Conservation (phyloP, 2,888 invertebrate genomes). For the Lycocerus yunnanus region DNA sequence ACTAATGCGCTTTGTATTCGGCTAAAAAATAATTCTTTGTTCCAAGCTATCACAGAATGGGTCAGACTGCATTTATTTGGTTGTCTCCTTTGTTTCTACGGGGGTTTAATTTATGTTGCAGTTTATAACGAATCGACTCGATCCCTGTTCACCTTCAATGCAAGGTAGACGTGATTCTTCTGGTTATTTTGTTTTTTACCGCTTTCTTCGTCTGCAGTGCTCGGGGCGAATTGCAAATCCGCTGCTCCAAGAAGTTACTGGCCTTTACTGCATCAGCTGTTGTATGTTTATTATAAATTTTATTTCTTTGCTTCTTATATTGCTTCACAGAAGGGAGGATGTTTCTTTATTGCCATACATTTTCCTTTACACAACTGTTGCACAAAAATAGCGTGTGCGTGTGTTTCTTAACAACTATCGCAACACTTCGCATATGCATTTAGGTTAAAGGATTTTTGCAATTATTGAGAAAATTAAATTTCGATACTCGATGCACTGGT, state of each 20-base stretch:
- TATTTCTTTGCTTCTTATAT: not conserved
- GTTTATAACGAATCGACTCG: constrained; percentile 2
- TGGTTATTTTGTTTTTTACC: constrained; percentile 11
- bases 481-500: not conserved
- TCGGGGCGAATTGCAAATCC: not conserved
- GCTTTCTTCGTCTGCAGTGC: constrained; percentile 7
- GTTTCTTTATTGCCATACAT: not conserved
- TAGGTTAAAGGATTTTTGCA: not conserved
- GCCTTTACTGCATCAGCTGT: constrained; percentile 39
- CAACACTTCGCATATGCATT: not conserved
- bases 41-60: not conserved
- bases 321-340: not conserved
- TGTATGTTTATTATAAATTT: not conserved
- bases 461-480: not conserved
- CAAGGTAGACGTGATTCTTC: constrained; percentile 20
- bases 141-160: constrained; percentile 19
- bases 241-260: constrained; percentile 37
- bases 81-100: constrained; percentile 6
- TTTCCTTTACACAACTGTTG: not conserved
- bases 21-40: constrained; percentile 28
- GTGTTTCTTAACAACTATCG: not conserved
- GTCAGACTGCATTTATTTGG: constrained; percentile 19
- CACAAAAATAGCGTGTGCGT: not conserved
- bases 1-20: constrained; percentile 12
- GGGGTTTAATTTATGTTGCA: constrained; percentile 10